Evolutionary conservation across 1,140 invertebrate genomes (phyloP).

Genomic region (Acromyrmex charruanus): DNA sequence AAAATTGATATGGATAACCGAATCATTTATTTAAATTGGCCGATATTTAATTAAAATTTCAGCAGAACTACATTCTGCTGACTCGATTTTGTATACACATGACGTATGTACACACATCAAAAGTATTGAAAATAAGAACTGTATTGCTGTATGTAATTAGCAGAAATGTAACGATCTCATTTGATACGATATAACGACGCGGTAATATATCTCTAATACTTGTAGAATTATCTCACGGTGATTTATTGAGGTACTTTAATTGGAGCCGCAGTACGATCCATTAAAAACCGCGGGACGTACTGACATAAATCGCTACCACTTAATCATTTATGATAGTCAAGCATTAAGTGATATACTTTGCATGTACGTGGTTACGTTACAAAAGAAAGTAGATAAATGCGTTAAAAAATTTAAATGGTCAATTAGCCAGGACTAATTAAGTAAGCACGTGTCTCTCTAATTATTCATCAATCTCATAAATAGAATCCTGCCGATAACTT

Average conservation of each 20-base stretch:
- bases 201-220: conserved; percentile 59
- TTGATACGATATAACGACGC: conserved; percentile 57
- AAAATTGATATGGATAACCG: background rate
- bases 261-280: conserved; percentile 39
- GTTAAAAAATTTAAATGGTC: conserved; percentile 26
- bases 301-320: conserved; percentile 52
- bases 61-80: background rate
- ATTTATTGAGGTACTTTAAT: conserved; percentile 60
- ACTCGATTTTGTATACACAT: background rate
- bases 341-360: conserved; percentile 25
- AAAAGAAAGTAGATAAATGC: background rate
- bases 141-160: conserved; percentile 11
- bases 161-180: conserved; percentile 38
- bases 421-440: conserved; percentile 50
- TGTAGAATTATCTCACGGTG: conserved; percentile 46
- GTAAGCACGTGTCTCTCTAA: background rate
- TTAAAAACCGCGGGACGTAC: conserved; percentile 53
- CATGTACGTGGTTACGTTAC: conserved; percentile 1
- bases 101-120: background rate
- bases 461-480: conserved; percentile 17
- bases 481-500: background rate
- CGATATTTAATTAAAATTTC: conserved; percentile 10
- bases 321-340: conserved; percentile 53
- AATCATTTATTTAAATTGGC: conserved; percentile 21
- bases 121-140: conserved; percentile 16